These are phyloP conservation scores for Rhinopomastus cyanomelas DNA, from an alignment of 2,113 vertebrate genomes.

Conservation along the genomic window DNA sequence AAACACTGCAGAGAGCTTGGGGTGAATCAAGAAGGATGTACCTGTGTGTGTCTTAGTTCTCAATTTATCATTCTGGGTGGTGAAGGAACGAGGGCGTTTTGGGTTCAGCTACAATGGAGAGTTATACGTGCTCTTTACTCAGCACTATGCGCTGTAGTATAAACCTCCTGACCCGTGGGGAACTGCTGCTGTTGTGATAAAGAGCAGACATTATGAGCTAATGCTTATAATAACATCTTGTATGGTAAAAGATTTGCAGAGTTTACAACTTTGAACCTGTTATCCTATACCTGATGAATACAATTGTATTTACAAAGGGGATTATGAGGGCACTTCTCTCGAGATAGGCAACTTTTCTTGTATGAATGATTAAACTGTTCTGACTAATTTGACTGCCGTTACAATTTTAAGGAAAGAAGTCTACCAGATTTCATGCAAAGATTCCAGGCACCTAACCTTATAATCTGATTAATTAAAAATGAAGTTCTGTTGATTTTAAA, in stretches of 20 bases:
- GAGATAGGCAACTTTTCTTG: conserved; percentile 45
- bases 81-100: background rate
- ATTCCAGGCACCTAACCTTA: background rate
- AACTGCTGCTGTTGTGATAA: background rate
- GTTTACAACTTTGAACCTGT: conserved; percentile 78
- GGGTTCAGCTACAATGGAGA: conserved; percentile 4
- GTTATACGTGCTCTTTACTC: conserved; percentile 5
- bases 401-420: conserved; percentile 2
- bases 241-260: conserved; percentile 75
- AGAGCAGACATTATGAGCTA: conserved; percentile 17
- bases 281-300: conserved; percentile 50
- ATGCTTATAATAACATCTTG: conserved; percentile 44
- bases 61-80: background rate
- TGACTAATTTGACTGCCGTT: background rate
- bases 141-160: background rate
- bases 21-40: background rate
- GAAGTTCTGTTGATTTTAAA: background rate
- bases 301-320: conserved; percentile 60
- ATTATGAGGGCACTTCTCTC: conserved; percentile 41
- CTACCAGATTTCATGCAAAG: background rate
- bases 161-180: background rate
- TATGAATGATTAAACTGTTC: conserved; percentile 65
- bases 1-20: background rate
- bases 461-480: background rate
- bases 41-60: background rate